Base-by-base conservation (phyloP, 2,797 vertebrate species). In the Lophius americanus region DNA sequence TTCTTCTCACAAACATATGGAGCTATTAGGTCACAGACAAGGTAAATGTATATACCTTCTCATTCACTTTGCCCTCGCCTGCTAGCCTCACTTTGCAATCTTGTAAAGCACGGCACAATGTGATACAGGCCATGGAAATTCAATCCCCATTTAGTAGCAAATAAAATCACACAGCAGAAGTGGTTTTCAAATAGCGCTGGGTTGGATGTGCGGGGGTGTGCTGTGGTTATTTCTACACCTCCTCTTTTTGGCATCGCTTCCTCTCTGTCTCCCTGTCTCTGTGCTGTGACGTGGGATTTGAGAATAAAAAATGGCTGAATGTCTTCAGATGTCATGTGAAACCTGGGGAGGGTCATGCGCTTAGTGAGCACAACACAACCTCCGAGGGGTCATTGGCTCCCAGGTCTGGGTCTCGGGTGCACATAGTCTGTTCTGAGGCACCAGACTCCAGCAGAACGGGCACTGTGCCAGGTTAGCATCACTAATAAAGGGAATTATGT, bases 1-100 rank as follows among this genome's bases (percentile, higher is more conserved):
- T 91, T 94, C 91, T 89, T 81, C 89, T 93, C 91, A 91, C 91
- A 89, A 92, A 93, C 93, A 93, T 93, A 94, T 93, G 89, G 91
- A 88, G 90, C 91, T 85, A 93, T 94, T 92, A 94, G 90, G 81
- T 89, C 87, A 86, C 86, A 90, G 91, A 92, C 92, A 90, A 90
- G 90, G 87, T 91, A 93, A 93, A 93, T 91, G 91, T 91, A 92
- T 92, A 91, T 89, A 89, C 86, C 89, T 88, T 90, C 89, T 88
- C 84, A 87, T 86, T 88, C 89, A 83, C 86, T 88, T 82, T 87
- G 73, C 83, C 73, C 80, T 72, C 61, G 64, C 75, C 56, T 9
- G 57, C 80, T 77, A 60, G 78, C 82, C 79, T 87, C 88, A 69
- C 90, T 91, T 92, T 88, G 86, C 92, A 93, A 93, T 94, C 89